phyloP scores from a whole-genome alignment of 2,797 vertebrate species.

The Onychomys arenicola region DNA sequence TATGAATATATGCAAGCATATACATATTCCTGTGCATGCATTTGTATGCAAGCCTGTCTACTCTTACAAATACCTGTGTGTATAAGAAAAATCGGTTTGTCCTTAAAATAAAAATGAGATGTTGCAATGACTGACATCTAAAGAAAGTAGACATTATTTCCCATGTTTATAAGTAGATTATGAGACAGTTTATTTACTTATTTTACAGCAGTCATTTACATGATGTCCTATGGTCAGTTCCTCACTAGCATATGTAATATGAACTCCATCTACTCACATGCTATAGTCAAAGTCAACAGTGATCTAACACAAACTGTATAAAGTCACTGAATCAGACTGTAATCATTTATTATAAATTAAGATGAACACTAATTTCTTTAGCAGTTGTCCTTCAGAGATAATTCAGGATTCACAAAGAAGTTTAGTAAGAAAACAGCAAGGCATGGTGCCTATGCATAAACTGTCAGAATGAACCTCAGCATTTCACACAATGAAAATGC shows the following conservation, averaged over 20 bases:
- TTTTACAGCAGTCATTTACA: background rate
- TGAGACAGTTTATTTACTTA: background rate
- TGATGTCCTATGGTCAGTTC: background rate
- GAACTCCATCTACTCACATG: background rate
- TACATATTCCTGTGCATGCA: background rate
- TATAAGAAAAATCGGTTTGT: background rate
- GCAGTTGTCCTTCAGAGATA: background rate
- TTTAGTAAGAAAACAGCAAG: background rate
- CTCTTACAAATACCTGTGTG: background rate
- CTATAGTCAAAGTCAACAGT: background rate
- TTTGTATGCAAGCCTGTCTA: background rate
- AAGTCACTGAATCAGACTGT: background rate
- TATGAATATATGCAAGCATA: background rate
- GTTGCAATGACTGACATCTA: background rate
- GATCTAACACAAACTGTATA: background rate
- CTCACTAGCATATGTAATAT: background rate
- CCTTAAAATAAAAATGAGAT: background rate
- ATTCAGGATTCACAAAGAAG: background rate
- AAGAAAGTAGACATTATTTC: background rate
- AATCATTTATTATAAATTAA: background rate
- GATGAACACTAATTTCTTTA: no score
- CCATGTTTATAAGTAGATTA: background rate
- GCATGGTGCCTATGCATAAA: background rate
- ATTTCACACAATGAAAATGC: background rate
- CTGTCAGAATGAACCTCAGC: background rate